Percentiles rank a stretch among this genome's conserved stretches.
phyloP scores from a whole-genome alignment of 2,113 vertebrate species.

The Coptodon rendalli region DNA sequence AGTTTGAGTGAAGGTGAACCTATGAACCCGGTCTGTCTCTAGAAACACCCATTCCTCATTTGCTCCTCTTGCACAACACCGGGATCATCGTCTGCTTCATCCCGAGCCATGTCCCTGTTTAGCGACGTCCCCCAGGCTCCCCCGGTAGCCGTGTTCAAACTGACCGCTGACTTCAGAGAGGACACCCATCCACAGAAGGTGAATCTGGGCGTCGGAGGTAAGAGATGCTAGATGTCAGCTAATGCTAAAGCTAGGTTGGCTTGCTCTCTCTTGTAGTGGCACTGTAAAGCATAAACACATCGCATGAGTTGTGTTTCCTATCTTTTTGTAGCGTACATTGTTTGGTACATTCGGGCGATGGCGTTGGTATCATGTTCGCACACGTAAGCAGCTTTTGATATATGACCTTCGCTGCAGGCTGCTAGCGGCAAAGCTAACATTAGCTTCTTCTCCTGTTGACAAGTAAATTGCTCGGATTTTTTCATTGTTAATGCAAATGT shows the following conservation, averaged over 20 bases:
- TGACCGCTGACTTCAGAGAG: slow-evolving; percentile 87
- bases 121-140: slow-evolving; percentile 79
- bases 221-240: slow-evolving; percentile 36
- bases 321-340: neutral
- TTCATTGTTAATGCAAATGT: neutral
- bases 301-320: no score
- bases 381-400: neutral
- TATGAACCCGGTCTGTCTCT: neutral
- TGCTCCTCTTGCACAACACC: neutral
- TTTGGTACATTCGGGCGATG: no score
- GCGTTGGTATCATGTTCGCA: neutral
- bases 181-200: slow-evolving; percentile 85
- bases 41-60: neutral
- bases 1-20: slow-evolving; percentile 53
- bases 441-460: neutral
- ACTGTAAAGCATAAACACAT: neutral
- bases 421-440: slow-evolving; percentile 16
- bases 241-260: slow-evolving; percentile 6
- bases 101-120: slow-evolving; percentile 76
- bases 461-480: neutral
- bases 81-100: neutral
- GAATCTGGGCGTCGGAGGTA: slow-evolving; percentile 94
- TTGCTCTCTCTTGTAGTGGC: neutral
- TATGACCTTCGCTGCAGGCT: slow-evolving; percentile 37
- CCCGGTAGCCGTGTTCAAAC: slow-evolving; percentile 89